Evolutionary conservation across 2,113 vertebrate genomes (phyloP).

Genomic region (Centrocercus urophasianus): DNA sequence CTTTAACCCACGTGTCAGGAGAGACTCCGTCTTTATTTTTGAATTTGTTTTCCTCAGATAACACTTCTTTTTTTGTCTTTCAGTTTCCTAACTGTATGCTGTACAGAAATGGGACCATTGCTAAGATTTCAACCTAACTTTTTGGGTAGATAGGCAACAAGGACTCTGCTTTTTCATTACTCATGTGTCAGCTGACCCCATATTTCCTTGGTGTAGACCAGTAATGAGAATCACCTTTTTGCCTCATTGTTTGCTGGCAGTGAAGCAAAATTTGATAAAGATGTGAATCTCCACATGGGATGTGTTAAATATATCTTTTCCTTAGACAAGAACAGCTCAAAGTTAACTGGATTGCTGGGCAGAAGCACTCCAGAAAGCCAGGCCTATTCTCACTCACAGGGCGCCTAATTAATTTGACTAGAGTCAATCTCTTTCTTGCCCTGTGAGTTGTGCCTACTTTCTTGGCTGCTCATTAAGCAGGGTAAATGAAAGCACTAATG

Average conservation of each 20-base stretch:
- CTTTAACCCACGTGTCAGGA: constrained; percentile 18
- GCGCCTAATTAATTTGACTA: neutral
- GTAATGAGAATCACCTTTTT: neutral
- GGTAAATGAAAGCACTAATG: neutral
- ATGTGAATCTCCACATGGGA: neutral
- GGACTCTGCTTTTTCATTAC: neutral
- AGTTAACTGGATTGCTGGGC: neutral
- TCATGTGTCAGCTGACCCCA: neutral
- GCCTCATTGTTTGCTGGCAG: neutral
- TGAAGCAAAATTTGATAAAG: neutral
- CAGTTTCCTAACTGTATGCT: neutral
- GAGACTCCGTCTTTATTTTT: neutral
- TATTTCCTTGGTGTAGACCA: neutral
- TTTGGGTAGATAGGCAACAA: neutral
- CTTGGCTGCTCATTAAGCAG: neutral
- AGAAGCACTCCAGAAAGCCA: neutral
- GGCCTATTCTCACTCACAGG: neutral
- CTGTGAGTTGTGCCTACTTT: neutral
- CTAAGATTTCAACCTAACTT: neutral
- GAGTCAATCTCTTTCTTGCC: neutral
- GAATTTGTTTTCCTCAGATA: constrained; percentile 18
- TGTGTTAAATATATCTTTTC: neutral
- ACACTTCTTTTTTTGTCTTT: neutral
- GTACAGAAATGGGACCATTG: neutral
- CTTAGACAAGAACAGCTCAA: neutral